These are phyloP conservation scores for Cyaniris semiargus DNA, from an alignment of 2,888 invertebrate genomes.

Conservation along the genomic window DNA sequence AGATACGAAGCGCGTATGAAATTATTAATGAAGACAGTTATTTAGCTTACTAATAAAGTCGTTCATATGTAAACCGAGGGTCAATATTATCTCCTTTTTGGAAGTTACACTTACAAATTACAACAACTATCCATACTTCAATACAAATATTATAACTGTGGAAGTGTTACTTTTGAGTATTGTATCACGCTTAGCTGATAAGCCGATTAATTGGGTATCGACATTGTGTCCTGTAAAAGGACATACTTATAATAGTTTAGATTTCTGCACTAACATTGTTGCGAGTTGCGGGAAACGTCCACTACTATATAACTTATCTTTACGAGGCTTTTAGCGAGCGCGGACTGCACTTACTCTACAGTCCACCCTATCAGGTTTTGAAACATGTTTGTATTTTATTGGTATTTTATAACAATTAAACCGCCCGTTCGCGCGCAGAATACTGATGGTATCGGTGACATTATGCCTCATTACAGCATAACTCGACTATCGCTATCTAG, in stretches of 20 bases:
- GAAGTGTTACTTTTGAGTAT: too few relatives aligned
- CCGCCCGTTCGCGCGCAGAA: conserved; percentile 30
- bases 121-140: too few relatives aligned
- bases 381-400: conserved; percentile 8
- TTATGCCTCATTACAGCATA: conserved; percentile 33
- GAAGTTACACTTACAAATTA: not conserved
- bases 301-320: not conserved
- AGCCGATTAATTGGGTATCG: not conserved
- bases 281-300: not conserved
- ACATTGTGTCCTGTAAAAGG: not conserved
- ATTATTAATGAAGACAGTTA: not conserved
- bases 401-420: conserved; percentile 25
- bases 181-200: too few relatives aligned
- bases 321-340: not conserved
- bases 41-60: not conserved
- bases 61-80: not conserved
- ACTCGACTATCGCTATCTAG: conserved; percentile 18
- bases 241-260: not conserved
- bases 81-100: not conserved
- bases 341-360: not conserved
- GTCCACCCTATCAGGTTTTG: not conserved
- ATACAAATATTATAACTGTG: too few relatives aligned
- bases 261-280: not conserved
- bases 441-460: conserved; percentile 38
- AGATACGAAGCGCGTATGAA: not conserved